A percentile compares a stretch with the other conserved stretches of the same genome.
Conservation (phyloP, 2,113 vertebrate species). For the Dasyurus viverrinus region DNA sequence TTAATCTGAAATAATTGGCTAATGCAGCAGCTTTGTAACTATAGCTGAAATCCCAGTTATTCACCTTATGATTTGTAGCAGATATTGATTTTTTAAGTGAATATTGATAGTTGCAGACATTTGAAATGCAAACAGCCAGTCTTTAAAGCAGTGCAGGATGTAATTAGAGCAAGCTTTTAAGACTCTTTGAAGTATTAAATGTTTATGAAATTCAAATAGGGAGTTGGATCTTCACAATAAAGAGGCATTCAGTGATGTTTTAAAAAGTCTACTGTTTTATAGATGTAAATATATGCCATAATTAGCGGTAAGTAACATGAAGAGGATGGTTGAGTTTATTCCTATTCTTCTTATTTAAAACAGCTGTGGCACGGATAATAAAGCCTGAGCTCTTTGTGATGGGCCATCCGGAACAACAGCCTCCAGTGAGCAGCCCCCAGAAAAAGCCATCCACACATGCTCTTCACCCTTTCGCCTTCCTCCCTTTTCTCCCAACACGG, state of each 20-base stretch:
- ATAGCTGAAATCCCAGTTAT: not conserved
- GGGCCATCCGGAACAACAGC: slow-evolving; percentile 77
- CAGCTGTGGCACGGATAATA: slow-evolving; percentile 83
- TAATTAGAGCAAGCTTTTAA: slow-evolving; percentile 91
- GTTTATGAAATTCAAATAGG: slow-evolving; percentile 98
- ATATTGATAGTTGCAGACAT: slow-evolving; percentile 90
- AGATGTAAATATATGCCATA: slow-evolving; percentile 90
- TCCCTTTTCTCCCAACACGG: not conserved
- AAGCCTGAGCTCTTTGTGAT: slow-evolving; percentile 79
- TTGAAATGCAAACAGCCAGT: slow-evolving; percentile 95
- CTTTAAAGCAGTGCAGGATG: slow-evolving; percentile 87
- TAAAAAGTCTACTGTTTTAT: slow-evolving; percentile 85
- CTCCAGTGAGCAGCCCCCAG: slow-evolving; percentile 70
- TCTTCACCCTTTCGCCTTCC: not conserved
- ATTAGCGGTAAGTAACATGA: slow-evolving; percentile 86
- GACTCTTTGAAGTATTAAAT: slow-evolving; percentile 96
- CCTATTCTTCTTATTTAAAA: slow-evolving; percentile 87
- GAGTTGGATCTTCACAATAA: slow-evolving; percentile 94
- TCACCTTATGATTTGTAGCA: slow-evolving; percentile 64
- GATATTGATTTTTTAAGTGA: slow-evolving; percentile 90
- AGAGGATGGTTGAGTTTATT: slow-evolving; percentile 82
- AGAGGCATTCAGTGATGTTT: slow-evolving; percentile 83
- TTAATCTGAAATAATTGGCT: slow-evolving; percentile 48
- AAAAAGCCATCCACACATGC: slow-evolving; percentile 40
- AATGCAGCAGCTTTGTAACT: not conserved